Base-by-base conservation (phyloP, 2,888 invertebrate genomes). In the Melipona bicolor region DNA sequence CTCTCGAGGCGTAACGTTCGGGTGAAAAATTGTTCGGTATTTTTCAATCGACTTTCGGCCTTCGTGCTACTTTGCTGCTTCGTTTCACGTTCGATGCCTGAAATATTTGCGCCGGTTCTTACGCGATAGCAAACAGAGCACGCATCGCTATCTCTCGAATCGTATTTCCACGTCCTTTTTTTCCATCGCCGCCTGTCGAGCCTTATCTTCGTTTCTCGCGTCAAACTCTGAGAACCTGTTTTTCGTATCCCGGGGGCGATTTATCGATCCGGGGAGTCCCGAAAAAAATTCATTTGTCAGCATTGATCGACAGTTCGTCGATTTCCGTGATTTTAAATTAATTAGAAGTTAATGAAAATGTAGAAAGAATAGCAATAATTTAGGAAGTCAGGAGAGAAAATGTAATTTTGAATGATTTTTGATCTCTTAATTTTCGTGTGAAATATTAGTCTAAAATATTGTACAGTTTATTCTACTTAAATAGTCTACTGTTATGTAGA, bases 41-140 rank as follows among this genome's bases (percentile, higher is more conserved):
- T 80, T 81, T 71, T 74, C 83, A 77, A 77, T 81, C 69, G 67
- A 70, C 64, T 83, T 75, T 78, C 27, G 21, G 4, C 36, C 59
- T 50, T 50, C 67, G 32, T 50, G 50, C 15, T 24, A 68, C 62
- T 87, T 77, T 74, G 54, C 70, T 64, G 73, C 56, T 72, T 76
- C 79, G 72, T 80, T 73, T 80, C 75, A 50, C 56, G 64, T 70
- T 79, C 73, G 27, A 59, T 73, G 75, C 62, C 64, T 61, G 74
- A 81, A 76, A 84, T 84, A 87, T 82, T 81, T 71, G 49, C 43
- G 67, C 49, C 36, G n/a, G 17, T 24, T n/a, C 32, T 54, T 65
- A 54, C 54, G 61, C 72, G 32, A 73, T 50, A 64, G 74, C 59
- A 36, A 81, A 65, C 59, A 50, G 56, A 71, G 62, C 50, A 61